Evolutionary conservation across 2,113 vertebrate species (phyloP).

Genomic region (Planiliza haematocheilus): DNA sequence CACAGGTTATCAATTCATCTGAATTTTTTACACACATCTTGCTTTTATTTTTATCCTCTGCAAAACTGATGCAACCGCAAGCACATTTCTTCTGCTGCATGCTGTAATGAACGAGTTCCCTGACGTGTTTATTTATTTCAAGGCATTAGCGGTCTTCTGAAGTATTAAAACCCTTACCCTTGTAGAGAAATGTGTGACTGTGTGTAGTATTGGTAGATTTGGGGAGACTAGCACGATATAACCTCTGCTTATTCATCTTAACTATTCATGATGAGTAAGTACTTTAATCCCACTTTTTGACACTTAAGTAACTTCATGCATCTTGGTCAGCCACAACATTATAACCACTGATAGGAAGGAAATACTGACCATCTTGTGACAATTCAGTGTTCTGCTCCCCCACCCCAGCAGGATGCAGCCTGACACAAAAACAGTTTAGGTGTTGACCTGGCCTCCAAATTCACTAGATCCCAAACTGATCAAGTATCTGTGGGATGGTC

Average conservation of each 20-base stretch:
- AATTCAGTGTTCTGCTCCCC: too few species aligned
- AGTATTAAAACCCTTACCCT: background rate
- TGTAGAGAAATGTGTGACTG: background rate
- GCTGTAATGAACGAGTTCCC: conserved; percentile 18
- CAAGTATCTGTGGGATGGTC: too few species aligned
- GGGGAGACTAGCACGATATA: background rate
- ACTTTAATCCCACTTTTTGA: background rate
- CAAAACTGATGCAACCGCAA: conserved; percentile 58
- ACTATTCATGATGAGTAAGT: background rate
- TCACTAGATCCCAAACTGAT: too few species aligned
- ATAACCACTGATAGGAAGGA: too few species aligned
- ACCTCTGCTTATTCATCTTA: too few species aligned
- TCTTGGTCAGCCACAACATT: too few species aligned
- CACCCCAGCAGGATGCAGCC: too few species aligned
- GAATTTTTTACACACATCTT: conserved; percentile 6
- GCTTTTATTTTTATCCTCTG: conserved; percentile 29
- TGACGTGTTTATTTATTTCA: background rate
- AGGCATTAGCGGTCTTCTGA: background rate
- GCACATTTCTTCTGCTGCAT: conserved; percentile 27
- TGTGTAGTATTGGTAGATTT: background rate
- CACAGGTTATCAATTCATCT: conserved; percentile 40
- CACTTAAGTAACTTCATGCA: too few species aligned
- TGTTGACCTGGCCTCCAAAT: too few species aligned
- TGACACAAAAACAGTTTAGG: too few species aligned
- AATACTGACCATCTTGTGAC: too few species aligned